phyloP scores from a whole-genome alignment of 2,113 vertebrate species.

The Capricornis sumatraensis region DNA sequence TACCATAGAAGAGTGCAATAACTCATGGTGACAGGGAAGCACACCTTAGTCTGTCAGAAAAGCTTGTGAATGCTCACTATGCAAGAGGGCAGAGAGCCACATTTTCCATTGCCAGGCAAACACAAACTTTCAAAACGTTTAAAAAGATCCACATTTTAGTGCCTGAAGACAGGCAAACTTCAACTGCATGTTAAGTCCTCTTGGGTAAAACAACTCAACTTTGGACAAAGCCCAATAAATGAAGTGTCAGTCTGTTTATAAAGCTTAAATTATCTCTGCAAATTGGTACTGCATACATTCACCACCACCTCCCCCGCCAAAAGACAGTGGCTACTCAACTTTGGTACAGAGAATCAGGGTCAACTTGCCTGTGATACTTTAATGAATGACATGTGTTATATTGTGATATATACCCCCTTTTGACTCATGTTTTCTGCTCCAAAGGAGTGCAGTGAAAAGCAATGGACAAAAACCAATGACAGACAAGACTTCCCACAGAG shows the following conservation, averaged over 20 bases:
- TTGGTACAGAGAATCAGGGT: conserved; percentile 52
- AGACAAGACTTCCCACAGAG: neutral
- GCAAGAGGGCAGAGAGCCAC: neutral
- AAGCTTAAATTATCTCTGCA: neutral
- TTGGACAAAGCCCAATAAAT: neutral
- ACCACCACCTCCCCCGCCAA: neutral
- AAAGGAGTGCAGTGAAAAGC: neutral
- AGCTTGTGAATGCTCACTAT: too few species aligned
- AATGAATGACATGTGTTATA: neutral
- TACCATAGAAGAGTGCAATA: neutral
- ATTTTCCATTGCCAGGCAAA: neutral
- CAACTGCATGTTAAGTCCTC: neutral
- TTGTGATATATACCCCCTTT: neutral
- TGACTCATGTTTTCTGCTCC: neutral
- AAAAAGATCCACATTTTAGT: neutral
- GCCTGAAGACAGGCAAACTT: neutral
- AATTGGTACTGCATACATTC: neutral
- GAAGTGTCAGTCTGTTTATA: conserved; percentile 15
- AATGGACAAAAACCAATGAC: neutral
- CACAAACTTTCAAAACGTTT: neutral
- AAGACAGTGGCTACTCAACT: conserved; percentile 30
- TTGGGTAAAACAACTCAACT: neutral
- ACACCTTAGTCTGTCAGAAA: neutral
- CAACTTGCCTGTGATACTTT: conserved; percentile 44
- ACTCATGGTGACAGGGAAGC: neutral